These are phyloP conservation scores for Babylonia areolata DNA, from an alignment of 1,140 invertebrate genomes.

Conservation along the genomic window DNA sequence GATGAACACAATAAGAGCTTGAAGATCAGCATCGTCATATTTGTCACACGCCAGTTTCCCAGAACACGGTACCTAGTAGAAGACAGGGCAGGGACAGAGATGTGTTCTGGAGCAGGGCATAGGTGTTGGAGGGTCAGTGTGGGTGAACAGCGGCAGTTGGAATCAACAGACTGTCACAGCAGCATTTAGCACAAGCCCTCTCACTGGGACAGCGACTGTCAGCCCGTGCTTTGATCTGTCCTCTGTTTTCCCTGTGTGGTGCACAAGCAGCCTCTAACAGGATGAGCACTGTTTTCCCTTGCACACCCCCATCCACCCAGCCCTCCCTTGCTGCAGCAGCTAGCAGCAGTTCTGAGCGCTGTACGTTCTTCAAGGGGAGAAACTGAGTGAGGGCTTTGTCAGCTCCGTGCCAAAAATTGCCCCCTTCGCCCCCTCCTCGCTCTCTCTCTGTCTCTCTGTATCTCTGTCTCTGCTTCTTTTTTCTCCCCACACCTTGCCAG, in stretches of 20 bases:
- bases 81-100: too few species aligned
- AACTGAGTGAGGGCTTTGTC: background rate
- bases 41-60: too few species aligned
- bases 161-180: constrained; percentile 42
- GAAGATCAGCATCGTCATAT: too few species aligned
- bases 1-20: too few species aligned
- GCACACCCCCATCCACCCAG: background rate
- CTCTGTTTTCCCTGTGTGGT: constrained; percentile 32
- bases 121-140: background rate
- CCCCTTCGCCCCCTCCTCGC: too few species aligned
- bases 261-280: constrained; percentile 40
- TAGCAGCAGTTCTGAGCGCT: background rate
- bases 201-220: constrained; percentile 27
- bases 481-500: constrained; percentile 34
- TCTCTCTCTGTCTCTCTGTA: too few species aligned
- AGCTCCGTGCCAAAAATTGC: constrained; percentile 33
- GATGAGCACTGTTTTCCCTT: constrained; percentile 38
- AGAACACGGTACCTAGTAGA: too few species aligned
- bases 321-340: background rate
- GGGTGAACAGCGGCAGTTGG: background rate
- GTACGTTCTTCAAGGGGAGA: background rate
- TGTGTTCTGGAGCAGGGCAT: background rate
- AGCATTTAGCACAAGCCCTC: constrained; percentile 38
- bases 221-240: constrained; percentile 42
- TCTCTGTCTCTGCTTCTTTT: too few species aligned